Evolutionary conservation across 1,140 invertebrate genomes (phyloP), one percentile per base, ranked within the genome.

Genomic region (Lordiphosa mommai): DNA sequence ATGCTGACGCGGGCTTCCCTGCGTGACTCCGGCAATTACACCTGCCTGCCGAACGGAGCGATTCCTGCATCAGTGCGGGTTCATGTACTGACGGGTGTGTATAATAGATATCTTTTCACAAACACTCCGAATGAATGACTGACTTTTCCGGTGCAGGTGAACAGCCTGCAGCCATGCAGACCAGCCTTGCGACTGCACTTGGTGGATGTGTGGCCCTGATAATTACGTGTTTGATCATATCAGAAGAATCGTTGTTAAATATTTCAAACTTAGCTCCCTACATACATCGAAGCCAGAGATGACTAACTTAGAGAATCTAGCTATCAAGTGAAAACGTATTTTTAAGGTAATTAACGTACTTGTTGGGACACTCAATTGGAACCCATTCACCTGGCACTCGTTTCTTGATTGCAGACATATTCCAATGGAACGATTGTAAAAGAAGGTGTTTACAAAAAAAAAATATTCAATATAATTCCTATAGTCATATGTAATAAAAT

Each of bases 31-130:
- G 96, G 96, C 67, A 96, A 96, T 90, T 96, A 96, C 89, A 96
- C 95, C 14, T 97, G 95, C 88, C 93, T 95, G 70, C 95, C 95
- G 36, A 94, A 94, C 89, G 96, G 96, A 87, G 95, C 96, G 27
- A 94, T 96, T 80, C 94, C 95, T 9, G 95, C 95, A 44, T 95
- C 94, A 56, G 94, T 96, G 40, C 93, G 93, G 64, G 95, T 97
- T 66, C 96, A 97, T 89, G 96, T 97, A 17, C 91, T 97, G 47
- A 97, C 96, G 89, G 96, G 96, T 97, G 91, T n/a, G n/a, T n/a
- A n/a, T n/a, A n/a, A n/a, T n/a, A n/a, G n/a, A n/a, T n/a, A n/a
- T n/a, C n/a, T n/a, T n/a, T n/a, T n/a, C n/a, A n/a, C n/a, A n/a
- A n/a, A n/a, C n/a, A n/a, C n/a, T n/a, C n/a, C n/a, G 3, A 4